These are phyloP conservation scores for Parelbella ahira DNA, from an alignment of 2,888 invertebrate species.

Conservation along the genomic window DNA sequence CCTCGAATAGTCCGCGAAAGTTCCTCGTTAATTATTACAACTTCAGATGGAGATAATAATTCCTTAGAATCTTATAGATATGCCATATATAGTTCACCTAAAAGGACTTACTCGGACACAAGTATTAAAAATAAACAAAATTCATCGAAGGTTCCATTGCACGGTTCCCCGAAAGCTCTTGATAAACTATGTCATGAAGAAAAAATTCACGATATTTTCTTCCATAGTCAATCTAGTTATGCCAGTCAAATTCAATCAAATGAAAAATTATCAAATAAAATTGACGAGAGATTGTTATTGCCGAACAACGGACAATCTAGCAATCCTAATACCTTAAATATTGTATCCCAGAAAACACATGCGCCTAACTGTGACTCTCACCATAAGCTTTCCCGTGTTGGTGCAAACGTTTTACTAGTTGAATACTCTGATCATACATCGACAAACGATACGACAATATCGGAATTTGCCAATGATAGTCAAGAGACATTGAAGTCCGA, in stretches of 20 bases:
- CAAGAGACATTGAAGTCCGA: conserved; percentile 16
- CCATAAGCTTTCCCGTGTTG: conserved; percentile 44
- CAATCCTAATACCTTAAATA: background rate
- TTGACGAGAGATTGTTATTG: conserved; percentile 1
- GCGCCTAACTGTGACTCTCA: conserved; percentile 33
- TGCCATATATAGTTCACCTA: conserved; percentile 35
- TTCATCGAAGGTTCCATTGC: conserved; percentile 23
- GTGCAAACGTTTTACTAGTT: conserved; percentile 42
- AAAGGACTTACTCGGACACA: conserved; percentile 21
- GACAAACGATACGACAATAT: background rate
- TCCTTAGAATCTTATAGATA: conserved; percentile 45
- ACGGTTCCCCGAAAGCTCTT: conserved; percentile 2
- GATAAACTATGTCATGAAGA: conserved; percentile 13
- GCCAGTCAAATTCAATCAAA: conserved; percentile 8
- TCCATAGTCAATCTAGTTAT: background rate
- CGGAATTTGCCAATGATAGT: conserved; percentile 6
- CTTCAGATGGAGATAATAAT: conserved; percentile 45
- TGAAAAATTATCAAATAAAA: conserved; percentile 21
- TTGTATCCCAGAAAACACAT: background rate
- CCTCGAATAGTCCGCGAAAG: conserved; percentile 39
- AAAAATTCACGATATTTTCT: conserved; percentile 10
- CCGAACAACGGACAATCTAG: conserved; percentile 1
- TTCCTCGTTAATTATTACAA: conserved; percentile 36
- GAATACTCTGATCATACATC: conserved; percentile 30
- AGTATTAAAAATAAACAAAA: conserved; percentile 36